phyloP scores from a whole-genome alignment of 2,888 invertebrate genomes.

The Schrankia costaestrigalis region DNA sequence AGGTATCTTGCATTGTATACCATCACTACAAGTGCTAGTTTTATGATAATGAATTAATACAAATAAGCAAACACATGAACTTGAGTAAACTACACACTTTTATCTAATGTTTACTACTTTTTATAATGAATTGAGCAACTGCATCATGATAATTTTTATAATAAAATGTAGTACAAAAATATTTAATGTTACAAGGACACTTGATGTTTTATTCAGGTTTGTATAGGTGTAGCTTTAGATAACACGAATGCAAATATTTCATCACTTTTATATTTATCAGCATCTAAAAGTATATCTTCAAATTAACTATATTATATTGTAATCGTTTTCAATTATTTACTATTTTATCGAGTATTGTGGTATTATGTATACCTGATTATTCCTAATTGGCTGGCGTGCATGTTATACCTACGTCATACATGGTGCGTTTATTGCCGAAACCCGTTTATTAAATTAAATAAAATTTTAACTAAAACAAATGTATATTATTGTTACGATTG shows the following conservation, averaged over 20 bases:
- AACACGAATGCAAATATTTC: slow-evolving; percentile 30
- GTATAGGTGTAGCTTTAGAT: slow-evolving; percentile 35
- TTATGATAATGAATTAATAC: slow-evolving; percentile 15
- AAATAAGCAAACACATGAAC: slow-evolving; percentile 12
- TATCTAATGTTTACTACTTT: slow-evolving; percentile 23
- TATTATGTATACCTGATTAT: slow-evolving; percentile 12
- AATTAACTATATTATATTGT: slow-evolving; percentile 17
- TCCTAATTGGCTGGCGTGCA: no score
- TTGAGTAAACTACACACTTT: slow-evolving; percentile 15
- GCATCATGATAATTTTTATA: slow-evolving; percentile 37
- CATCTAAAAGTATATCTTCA: slow-evolving; percentile 21
- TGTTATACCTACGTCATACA: slow-evolving; percentile 6
- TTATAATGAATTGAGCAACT: slow-evolving; percentile 34
- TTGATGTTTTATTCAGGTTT: slow-evolving; percentile 47
- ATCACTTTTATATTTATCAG: slow-evolving; percentile 33
- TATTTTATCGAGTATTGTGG: slow-evolving; percentile 13
- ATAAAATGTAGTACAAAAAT: slow-evolving; percentile 47
- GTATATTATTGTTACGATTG: slow-evolving; percentile 12
- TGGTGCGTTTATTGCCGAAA: slow-evolving; percentile 8
- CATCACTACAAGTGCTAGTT: slow-evolving; percentile 10
- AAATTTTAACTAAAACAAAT: slow-evolving; percentile 1
- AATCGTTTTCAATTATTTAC: slow-evolving; percentile 25
- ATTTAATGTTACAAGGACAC: slow-evolving; percentile 46
- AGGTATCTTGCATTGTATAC: slow-evolving; percentile 18
- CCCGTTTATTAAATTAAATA: slow-evolving; percentile 8